Evolutionary conservation across 2,888 invertebrate genomes (phyloP).

Genomic region (Formica aserva): DNA sequence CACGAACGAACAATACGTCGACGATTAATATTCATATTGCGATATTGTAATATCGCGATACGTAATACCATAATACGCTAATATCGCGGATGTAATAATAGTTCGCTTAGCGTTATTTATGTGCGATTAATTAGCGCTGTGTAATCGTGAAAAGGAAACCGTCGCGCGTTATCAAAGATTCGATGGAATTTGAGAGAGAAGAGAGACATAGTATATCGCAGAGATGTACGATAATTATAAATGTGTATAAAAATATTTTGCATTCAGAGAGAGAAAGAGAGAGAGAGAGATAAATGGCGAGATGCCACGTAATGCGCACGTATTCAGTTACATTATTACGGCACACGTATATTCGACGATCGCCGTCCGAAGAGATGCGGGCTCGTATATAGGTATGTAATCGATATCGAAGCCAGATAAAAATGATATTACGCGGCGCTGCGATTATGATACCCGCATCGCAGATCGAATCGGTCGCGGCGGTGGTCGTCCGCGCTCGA

Average conservation of each 20-base stretch:
- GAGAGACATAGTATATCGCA: background rate
- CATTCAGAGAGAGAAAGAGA: background rate
- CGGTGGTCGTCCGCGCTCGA: slow-evolving; percentile 7
- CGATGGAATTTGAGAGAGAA: slow-evolving; percentile 21
- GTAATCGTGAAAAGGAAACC: slow-evolving; percentile 34
- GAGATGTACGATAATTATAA: background rate
- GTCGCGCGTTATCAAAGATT: slow-evolving; percentile 23
- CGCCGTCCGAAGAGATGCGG: slow-evolving; percentile 25
- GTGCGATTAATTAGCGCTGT: slow-evolving; percentile 51
- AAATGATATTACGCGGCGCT: slow-evolving; percentile 48
- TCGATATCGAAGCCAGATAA: slow-evolving; percentile 55
- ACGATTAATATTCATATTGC: slow-evolving; percentile 76
- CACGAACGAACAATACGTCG: slow-evolving; percentile 69
- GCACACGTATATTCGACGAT: slow-evolving; percentile 29
- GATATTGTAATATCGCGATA: slow-evolving; percentile 74
- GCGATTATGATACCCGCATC: slow-evolving; percentile 55
- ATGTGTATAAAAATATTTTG: background rate
- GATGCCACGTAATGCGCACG: background rate
- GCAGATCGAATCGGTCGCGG: slow-evolving; percentile 43
- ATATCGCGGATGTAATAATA: slow-evolving; percentile 73
- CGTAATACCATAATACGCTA: slow-evolving; percentile 69
- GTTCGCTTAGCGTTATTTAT: slow-evolving; percentile 73
- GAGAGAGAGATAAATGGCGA: background rate
- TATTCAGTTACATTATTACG: slow-evolving; percentile 51
- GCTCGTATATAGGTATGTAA: slow-evolving; percentile 30